Evolutionary conservation across 2,797 vertebrate species (phyloP).

Genomic region (Pygocentrus nattereri): DNA sequence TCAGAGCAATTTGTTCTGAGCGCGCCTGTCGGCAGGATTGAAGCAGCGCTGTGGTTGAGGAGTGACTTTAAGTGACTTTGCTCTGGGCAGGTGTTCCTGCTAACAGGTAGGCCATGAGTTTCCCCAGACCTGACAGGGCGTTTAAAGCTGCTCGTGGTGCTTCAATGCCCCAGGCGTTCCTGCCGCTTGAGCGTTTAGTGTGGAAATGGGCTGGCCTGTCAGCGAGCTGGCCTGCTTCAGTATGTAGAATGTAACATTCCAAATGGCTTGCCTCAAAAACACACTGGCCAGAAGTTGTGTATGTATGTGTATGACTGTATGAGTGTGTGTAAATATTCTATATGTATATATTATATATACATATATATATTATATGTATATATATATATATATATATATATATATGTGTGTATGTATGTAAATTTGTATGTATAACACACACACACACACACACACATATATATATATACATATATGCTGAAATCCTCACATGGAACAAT

Average conservation of each 20-base stretch:
- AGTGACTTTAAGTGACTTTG: conserved; percentile 61
- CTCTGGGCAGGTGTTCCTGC: conserved; percentile 70
- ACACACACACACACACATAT: too few relatives aligned
- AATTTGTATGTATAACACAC: too few relatives aligned
- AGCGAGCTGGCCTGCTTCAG: neutral
- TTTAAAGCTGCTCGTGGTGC: conserved; percentile 70
- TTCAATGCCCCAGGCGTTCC: conserved; percentile 53
- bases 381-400: too few relatives aligned
- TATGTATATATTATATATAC: too few relatives aligned
- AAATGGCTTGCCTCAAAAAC: neutral
- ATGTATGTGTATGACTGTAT: too few relatives aligned
- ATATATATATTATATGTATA: too few relatives aligned
- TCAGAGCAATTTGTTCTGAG: conserved; percentile 65
- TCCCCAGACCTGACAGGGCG: conserved; percentile 69
- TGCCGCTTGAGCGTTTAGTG: conserved; percentile 73
- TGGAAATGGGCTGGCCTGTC: conserved; percentile 57
- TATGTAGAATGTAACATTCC: neutral
- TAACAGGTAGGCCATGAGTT: conserved; percentile 64
- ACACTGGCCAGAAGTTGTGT: neutral
- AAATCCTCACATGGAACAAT: too few relatives aligned
- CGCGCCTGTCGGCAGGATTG: conserved; percentile 39
- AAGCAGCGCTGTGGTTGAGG: conserved; percentile 49
- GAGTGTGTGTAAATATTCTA: too few relatives aligned
- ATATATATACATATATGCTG: too few relatives aligned
- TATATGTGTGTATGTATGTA: too few relatives aligned